Evolutionary conservation across 2,113 vertebrate species (phyloP).

Genomic region (Vulpes lagopus): DNA sequence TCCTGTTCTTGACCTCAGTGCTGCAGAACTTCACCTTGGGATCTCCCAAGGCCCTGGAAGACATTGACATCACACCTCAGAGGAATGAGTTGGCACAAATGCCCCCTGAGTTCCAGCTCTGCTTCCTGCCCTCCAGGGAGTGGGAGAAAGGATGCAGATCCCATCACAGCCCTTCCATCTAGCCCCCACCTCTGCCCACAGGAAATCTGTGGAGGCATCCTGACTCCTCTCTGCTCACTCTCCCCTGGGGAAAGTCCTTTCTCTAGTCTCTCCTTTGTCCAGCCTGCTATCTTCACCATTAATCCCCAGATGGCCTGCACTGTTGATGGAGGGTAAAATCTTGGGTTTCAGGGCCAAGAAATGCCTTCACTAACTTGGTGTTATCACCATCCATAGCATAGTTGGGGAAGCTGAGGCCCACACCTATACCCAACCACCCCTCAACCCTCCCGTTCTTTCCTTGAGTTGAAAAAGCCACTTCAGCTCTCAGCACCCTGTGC

Average conservation of each 20-base stretch:
- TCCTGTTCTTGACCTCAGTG: background rate
- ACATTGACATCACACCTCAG: background rate
- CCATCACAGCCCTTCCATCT: too few species aligned
- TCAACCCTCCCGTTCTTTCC: background rate
- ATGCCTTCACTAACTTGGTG: background rate
- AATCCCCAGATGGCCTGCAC: background rate
- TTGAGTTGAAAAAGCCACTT: background rate
- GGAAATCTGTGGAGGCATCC: background rate
- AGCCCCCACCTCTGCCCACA: background rate
- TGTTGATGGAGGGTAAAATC: background rate
- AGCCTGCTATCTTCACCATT: background rate
- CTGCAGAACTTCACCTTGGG: slow-evolving; percentile 37
- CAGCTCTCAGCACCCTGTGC: background rate
- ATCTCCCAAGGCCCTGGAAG: background rate
- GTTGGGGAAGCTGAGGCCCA: background rate
- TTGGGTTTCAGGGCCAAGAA: background rate
- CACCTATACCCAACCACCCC: too few species aligned
- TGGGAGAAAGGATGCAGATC: background rate
- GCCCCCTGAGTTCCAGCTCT: background rate
- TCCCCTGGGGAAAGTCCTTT: background rate
- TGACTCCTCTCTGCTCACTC: background rate
- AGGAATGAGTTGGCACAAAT: accelerated
- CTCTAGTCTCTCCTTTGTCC: background rate
- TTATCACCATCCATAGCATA: background rate
- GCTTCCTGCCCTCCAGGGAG: background rate